Evolutionary conservation across 2,113 vertebrate genomes (phyloP).

Genomic region (Chaetodon auriga): DNA sequence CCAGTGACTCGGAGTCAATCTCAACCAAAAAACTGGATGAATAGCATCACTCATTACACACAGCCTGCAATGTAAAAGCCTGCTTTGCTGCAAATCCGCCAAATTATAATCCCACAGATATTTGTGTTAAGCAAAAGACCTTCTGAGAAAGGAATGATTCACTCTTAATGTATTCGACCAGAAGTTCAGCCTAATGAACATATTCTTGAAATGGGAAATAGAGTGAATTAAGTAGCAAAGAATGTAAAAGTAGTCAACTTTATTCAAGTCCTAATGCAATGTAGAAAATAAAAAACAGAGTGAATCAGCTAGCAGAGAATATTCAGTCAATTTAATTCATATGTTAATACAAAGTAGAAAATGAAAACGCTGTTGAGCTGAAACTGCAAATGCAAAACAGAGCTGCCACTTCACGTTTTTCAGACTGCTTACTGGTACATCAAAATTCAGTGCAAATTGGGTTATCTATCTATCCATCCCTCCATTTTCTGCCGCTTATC

Average conservation of each 20-base stretch:
- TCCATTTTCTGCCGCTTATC: neutral
- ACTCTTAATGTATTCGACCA: neutral
- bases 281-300: neutral
- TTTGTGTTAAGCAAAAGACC: constrained; percentile 41
- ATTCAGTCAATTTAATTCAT: constrained; percentile 5
- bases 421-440: constrained; percentile 24
- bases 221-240: constrained; percentile 4
- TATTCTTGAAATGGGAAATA: neutral
- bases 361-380: constrained; percentile 25
- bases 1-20: constrained; percentile 57
- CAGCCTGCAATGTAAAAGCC: constrained; percentile 39
- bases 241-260: constrained; percentile 17
- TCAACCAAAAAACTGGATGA: constrained; percentile 52
- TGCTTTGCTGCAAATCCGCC: constrained; percentile 47
- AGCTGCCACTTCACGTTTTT: constrained; percentile 20
- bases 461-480: neutral
- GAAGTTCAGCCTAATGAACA: constrained; percentile 6
- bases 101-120: constrained; percentile 50
- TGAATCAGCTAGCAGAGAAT: neutral
- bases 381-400: constrained; percentile 9
- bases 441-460: constrained; percentile 28
- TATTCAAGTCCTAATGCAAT: constrained; percentile 7
- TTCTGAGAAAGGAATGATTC: constrained; percentile 23
- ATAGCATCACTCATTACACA: constrained; percentile 60
- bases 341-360: constrained; percentile 16